Base-by-base conservation (phyloP, 2,113 vertebrate species). In the Pitta sordida region DNA sequence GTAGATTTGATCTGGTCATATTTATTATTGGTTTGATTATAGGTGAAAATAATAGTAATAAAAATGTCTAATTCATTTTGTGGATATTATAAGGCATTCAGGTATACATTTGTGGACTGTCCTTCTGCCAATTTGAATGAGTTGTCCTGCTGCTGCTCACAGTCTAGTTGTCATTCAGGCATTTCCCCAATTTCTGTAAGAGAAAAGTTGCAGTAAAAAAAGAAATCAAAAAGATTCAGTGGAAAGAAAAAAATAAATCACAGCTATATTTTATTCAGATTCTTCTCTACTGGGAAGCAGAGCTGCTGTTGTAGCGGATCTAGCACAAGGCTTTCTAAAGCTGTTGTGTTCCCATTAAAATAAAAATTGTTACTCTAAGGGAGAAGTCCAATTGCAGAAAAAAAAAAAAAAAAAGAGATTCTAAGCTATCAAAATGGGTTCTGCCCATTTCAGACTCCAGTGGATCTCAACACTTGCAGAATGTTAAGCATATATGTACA, bases 71-170 rank as follows among this genome's bases (percentile, higher is more conserved):
- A 46, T 95, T 97, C 41, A 83, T 94, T 98, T 95, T 95, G 52
- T 76, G 83, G 85, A 73, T 96, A 95, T 97, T 98, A 90, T 95
- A 96, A 97, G 96, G 74, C 96, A 96, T 94, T 98, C 90, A 96
- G 91, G 96, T 91, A 96, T 77, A 95, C 83, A 95, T 93, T 82
- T 58, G 37, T 29, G 68, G 94, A 89, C 95, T 96, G 63, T 83
- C 87, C 97, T 98, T 97, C 97, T 98, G 97, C 96, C 95, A 97
- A 91, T 98, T 98, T 96, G 95, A 97, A 97, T 97, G 92, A 95
- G 83, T 92, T 97, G 93, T 96, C 29, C 97, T 97, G 30, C 96
- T 59, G 91, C 96, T 98, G 96, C 94, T 98, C 94, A 86, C 84
- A 92, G 95, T 96, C 59, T 76, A 96, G 95, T 95, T 94, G 94